These are phyloP conservation scores for Drosophila helvetica DNA, from an alignment of 2,888 invertebrate genomes.

Conservation along the genomic window DNA sequence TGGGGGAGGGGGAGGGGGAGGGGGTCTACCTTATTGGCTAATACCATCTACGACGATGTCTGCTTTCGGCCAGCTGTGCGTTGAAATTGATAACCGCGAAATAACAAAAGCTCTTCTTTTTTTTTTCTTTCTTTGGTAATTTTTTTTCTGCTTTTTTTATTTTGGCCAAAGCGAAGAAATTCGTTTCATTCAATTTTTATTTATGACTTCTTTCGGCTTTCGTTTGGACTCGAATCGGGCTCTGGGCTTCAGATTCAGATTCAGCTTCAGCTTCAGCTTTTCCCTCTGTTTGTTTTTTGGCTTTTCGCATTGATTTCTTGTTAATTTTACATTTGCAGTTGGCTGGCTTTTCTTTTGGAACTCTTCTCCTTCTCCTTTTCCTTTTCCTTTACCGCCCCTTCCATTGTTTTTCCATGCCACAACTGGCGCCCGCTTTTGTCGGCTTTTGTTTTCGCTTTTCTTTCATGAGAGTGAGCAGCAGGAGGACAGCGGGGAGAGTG, in stretches of 20 bases:
- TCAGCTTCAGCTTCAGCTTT: too few species aligned
- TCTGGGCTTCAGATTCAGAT: background rate
- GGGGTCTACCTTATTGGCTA: conserved; percentile 61
- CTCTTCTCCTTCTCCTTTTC: background rate
- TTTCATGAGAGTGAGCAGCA: conserved; percentile 44
- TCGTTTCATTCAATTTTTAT: conserved; percentile 60
- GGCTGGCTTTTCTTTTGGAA: conserved; percentile 62
- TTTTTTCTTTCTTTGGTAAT: background rate
- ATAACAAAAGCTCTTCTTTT: conserved; percentile 62
- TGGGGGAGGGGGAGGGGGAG: background rate
- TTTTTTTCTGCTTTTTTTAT: background rate
- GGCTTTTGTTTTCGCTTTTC: conserved; percentile 50
- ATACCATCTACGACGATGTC: conserved; percentile 51
- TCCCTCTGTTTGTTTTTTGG: conserved; percentile 38
- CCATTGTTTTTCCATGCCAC: conserved; percentile 40
- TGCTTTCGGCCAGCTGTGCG: conserved; percentile 66
- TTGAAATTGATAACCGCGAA: conserved; percentile 73
- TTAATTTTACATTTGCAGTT: conserved; percentile 78
- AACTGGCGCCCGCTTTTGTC: conserved; percentile 53
- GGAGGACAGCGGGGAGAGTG: background rate
- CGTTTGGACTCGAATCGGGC: conserved; percentile 30
- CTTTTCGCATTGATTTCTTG: conserved; percentile 74
- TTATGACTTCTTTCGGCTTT: conserved; percentile 58
- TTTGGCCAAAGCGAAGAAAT: conserved; percentile 51
- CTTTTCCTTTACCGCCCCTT: background rate